Base-by-base conservation (phyloP, 1,140 invertebrate species). In the Nautilus pompilius region DNA sequence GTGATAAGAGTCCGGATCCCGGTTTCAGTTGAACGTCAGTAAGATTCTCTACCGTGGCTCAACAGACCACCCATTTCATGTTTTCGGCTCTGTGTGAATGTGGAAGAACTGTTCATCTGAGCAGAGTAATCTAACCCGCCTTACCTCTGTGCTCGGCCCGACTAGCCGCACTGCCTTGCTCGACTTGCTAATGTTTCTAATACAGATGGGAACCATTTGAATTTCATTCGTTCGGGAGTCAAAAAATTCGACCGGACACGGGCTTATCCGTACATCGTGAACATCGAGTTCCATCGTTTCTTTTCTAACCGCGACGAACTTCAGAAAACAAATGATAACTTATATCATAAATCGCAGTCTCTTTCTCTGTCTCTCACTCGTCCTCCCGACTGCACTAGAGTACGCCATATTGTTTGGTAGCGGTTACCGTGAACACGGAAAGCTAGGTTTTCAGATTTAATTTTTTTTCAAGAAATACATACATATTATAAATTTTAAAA, bases 161-260 rank as follows among this genome's bases (percentile, higher is more conserved):
- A 80, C 80, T 61, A 68, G 80, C 51, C 80, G 70, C 41, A 82
- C 76, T 49, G 65, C 77, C 69, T 77, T 74, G 62, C 75, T 77
- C 8, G 59, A 58, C 65, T 72, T 78, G 53, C 74, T 73, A n/a
- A 80, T 73, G 62, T 82, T 82, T 73, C 77, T 77, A 53, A 82
- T 77, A 26, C 70, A 76, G 5, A 82, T 65, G 55, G 70, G 74
- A 51, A 75, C 41, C 33, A 72, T 68, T 65, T 77, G 74, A 22
- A 75, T 48, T 17, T 55, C 70, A 49, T 76, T 69, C 8, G 73
- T 66, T 46, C 72, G 70, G 49, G 73, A 75, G 61, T 82, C 76
- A 65, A 65, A 71, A 65, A 82, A 82, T 63, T 76, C 71, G 28
- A 80, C 34, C 24, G 70, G 63, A 20, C 72, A 58, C 41, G 80